phyloP scores from a whole-genome alignment of 2,888 invertebrate species.

The Nezara viridula region DNA sequence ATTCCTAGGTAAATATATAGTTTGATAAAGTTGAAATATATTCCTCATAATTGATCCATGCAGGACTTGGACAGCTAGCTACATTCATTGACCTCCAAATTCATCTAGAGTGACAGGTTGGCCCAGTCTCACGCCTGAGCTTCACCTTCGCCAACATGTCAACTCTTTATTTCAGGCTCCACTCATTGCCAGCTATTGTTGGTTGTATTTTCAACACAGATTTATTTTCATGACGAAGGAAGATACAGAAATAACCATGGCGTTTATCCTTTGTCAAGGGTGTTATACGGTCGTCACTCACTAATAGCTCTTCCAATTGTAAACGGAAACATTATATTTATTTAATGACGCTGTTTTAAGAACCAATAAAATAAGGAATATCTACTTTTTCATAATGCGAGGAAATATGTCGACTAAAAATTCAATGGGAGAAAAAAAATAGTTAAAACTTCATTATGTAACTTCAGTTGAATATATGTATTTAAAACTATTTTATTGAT shows the following conservation, averaged over 20 bases:
- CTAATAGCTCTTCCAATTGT: not conserved
- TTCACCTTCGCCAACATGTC: not conserved
- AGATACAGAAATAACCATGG: not conserved
- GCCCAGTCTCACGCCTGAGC: not conserved
- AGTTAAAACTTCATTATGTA: too few relatives aligned
- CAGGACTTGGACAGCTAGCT: not conserved
- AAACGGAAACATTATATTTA: not conserved
- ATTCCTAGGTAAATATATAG: not conserved
- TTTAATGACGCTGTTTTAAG: not conserved
- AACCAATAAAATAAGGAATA: too few relatives aligned
- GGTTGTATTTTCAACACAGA: not conserved
- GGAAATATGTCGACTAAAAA: too few relatives aligned
- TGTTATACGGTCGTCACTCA: not conserved
- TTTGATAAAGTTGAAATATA: not conserved
- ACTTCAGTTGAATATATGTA: too few relatives aligned
- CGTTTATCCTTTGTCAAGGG: not conserved
- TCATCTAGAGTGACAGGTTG: not conserved
- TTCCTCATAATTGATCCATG: not conserved
- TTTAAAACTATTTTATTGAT: too few relatives aligned
- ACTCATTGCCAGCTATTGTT: slow-evolving; percentile 15
- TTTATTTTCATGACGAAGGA: slow-evolving; percentile 20
- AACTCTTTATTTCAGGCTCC: not conserved
- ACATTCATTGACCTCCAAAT: not conserved
- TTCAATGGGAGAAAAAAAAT: too few relatives aligned
- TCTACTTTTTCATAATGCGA: too few relatives aligned